A percentile compares a stretch with the other conserved stretches of the same genome.
Conservation (phyloP, 1,140 invertebrate genomes). For the Drosophila sturtevanti region DNA sequence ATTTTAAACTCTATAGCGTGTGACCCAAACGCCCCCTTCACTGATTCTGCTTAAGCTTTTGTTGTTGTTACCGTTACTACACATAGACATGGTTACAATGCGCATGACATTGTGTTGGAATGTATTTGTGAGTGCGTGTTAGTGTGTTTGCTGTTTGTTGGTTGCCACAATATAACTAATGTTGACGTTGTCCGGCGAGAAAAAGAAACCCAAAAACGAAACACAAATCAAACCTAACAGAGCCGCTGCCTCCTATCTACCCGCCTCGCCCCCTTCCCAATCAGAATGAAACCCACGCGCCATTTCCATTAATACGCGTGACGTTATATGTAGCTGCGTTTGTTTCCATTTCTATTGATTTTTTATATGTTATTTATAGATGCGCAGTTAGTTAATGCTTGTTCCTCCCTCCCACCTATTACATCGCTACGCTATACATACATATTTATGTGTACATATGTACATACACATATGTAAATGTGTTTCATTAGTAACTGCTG, state of each 20-base stretch:
- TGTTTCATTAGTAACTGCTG: slow-evolving; percentile 38
- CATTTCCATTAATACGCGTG: slow-evolving; percentile 63
- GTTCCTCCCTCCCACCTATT: slow-evolving; percentile 20
- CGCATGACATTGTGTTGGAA: slow-evolving; percentile 66
- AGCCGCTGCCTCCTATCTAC: background rate
- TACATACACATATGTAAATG: slow-evolving; percentile 16
- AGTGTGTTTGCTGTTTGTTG: slow-evolving; percentile 25
- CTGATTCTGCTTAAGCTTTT: slow-evolving; percentile 28
- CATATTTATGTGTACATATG: background rate
- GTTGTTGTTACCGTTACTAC: slow-evolving; percentile 54
- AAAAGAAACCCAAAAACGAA: slow-evolving; percentile 16
- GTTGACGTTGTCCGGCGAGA: slow-evolving; percentile 60
- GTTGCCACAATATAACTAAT: slow-evolving; percentile 74
- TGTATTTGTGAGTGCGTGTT: slow-evolving; percentile 18
- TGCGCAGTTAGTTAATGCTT: slow-evolving; percentile 58
- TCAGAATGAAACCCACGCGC: slow-evolving; percentile 45
- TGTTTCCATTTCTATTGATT: slow-evolving; percentile 59
- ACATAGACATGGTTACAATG: slow-evolving; percentile 52
- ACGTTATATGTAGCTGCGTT: slow-evolving; percentile 48
- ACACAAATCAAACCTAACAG: background rate
- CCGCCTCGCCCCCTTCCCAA: background rate
- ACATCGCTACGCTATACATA: slow-evolving; percentile 1
- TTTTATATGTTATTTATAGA: slow-evolving; percentile 68
- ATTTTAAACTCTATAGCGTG: slow-evolving; percentile 50
- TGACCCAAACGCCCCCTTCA: slow-evolving; percentile 72